A percentile compares a stretch with the other conserved stretches of the same genome.
These are phyloP conservation scores for Urophycis tenuis DNA, from an alignment of 2,797 vertebrate species.

Conservation along the genomic window DNA sequence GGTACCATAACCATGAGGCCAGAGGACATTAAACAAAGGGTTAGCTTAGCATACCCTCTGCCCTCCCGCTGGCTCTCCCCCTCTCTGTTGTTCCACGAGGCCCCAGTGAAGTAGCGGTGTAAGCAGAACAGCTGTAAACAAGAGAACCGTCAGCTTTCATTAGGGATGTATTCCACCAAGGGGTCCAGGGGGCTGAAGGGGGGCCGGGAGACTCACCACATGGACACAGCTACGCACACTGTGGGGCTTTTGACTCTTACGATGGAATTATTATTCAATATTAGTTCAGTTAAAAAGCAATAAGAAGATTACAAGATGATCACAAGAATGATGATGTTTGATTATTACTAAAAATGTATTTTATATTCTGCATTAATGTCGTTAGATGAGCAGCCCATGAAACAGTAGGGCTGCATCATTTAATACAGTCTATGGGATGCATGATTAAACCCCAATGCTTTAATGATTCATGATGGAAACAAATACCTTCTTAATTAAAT, in stretches of 20 bases:
- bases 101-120: constrained; percentile 59
- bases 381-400: not conserved
- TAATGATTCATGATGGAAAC: constrained; percentile 94
- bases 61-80: constrained; percentile 37
- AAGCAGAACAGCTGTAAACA: constrained; percentile 60
- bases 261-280: too few species aligned
- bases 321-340: too few species aligned
- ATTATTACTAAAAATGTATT: too few species aligned
- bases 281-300: too few species aligned
- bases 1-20: constrained; percentile 59
- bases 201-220: constrained; percentile 30
- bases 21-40: constrained; percentile 63
- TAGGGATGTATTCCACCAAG: constrained; percentile 49
- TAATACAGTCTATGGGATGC: constrained; percentile 27
- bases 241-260: constrained; percentile 27
- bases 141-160: constrained; percentile 66
- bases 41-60: constrained; percentile 53
- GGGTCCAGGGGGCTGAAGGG: constrained; percentile 40
- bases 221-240: constrained; percentile 32
- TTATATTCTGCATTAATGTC: not conserved
- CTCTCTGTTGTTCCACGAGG: constrained; percentile 24
- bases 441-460: constrained; percentile 68
- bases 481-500: constrained; percentile 83
- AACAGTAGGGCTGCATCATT: constrained; percentile 2
- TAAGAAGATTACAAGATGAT: too few species aligned